These are phyloP conservation scores for Coenobita brevimanus DNA, from an alignment of 1,140 invertebrate species.

Conservation along the genomic window DNA sequence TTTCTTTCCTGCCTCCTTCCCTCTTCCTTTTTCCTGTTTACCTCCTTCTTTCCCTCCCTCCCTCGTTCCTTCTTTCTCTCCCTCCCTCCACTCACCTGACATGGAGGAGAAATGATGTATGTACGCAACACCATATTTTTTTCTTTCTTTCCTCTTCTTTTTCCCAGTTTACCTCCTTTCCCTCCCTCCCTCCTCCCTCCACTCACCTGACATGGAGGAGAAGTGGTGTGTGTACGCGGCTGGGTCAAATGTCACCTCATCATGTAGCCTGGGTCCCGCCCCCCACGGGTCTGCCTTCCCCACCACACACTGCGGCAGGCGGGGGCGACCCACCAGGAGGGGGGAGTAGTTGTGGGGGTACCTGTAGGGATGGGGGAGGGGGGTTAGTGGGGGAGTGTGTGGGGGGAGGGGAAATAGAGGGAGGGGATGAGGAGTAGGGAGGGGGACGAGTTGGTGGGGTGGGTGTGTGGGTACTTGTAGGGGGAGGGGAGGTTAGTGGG, in stretches of 20 bases:
- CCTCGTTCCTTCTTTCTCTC: neutral
- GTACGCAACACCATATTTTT: neutral
- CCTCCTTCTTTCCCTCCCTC: neutral
- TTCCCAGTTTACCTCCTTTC: neutral
- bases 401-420: too few species aligned
- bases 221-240: conserved; percentile 52
- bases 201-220: conserved; percentile 60
- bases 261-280: conserved; percentile 35
- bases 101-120: too few species aligned
- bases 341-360: conserved; percentile 61
- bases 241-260: conserved; percentile 45
- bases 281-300: conserved; percentile 50
- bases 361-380: too few species aligned
- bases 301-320: conserved; percentile 53
- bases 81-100: too few species aligned
- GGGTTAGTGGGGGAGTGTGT: too few species aligned
- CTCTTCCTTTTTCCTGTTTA: neutral
- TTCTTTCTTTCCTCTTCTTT: neutral
- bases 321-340: conserved; percentile 48
- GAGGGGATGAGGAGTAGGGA: too few species aligned
- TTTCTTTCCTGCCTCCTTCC: too few species aligned
- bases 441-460: too few species aligned
- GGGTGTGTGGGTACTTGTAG: too few species aligned
- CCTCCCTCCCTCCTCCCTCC: neutral
- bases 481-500: too few species aligned